Evolutionary conservation across 23 tunicate genomes (phyloP).

Genomic region (Trididemnum nubilum): DNA sequence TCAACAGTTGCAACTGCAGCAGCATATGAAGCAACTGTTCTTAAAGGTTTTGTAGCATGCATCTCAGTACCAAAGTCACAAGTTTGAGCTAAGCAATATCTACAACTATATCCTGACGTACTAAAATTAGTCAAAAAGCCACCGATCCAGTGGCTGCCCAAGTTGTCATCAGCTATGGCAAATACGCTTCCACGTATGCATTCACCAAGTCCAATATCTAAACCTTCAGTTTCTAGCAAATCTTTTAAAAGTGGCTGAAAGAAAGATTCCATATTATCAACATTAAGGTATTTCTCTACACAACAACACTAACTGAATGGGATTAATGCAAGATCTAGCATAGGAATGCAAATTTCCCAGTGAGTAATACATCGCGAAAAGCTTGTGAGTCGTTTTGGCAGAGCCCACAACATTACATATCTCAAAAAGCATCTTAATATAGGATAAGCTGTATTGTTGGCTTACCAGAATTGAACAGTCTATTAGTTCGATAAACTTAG

Average conservation of each 20-base stretch:
- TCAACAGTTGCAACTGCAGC: background rate
- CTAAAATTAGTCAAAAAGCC: constrained; percentile 63
- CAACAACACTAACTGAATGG: constrained; percentile 35
- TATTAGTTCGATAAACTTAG: background rate
- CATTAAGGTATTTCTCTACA: constrained; percentile 25
- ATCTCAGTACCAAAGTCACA: background rate
- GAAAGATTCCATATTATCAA: background rate
- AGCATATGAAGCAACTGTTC: constrained; percentile 13
- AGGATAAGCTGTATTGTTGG: constrained; percentile 5
- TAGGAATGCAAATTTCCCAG: constrained; percentile 31
- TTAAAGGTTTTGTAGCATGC: background rate
- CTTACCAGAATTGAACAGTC: background rate
- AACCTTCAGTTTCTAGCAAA: constrained; percentile 38
- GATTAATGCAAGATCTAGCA: constrained; percentile 22
- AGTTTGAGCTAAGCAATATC: constrained; percentile 19
- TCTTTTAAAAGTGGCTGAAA: constrained; percentile 43
- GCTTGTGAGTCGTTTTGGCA: constrained; percentile 27
- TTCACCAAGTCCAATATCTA: constrained; percentile 41
- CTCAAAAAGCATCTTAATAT: constrained; percentile 49
- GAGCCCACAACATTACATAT: constrained; percentile 29
- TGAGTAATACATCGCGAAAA: constrained; percentile 33
- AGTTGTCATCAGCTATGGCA: constrained; percentile 37
- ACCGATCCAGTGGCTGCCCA: constrained; percentile 49
- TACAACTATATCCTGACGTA: constrained; percentile 21
- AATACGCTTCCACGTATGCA: constrained; percentile 11